Base-by-base conservation (phyloP, 2,888 invertebrate genomes). In the Euproctis similis region DNA sequence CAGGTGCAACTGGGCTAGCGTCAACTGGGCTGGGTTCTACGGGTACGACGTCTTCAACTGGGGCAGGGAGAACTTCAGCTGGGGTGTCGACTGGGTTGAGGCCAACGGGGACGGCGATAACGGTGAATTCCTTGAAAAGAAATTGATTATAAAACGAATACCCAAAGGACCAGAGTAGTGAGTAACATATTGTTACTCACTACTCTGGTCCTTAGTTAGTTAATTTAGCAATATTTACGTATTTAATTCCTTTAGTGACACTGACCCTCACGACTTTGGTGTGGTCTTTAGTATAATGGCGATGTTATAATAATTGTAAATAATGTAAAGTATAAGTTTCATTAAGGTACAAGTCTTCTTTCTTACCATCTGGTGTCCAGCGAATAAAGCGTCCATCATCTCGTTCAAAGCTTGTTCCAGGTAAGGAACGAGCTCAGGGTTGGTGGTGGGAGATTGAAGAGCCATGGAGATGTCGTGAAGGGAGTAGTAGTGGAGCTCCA, bases 401-500 rank as follows among this genome's bases (percentile, higher is more conserved):
- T 49, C 31, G 36, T 59, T 49, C 5, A 58, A 36, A n/a, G 56
- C 58, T 23, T 42, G 27, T 16, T 42, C 46, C 20, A 54, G 30
- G 42, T 43, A 50, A 12, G 54, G 54, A 3, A 48, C 8, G 14
- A 54, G 27, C n/a, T 31, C 43, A 4, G 50, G 39, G 43, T 42
- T 26, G 30, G 46, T 53, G 28, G 23, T 12, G 23, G 48, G 46
- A 48, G 36, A 5, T 7, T 32, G 17, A 4, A 54, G 34, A 13
- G 54, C 53, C 0, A 18, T 33, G 9, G 31, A 29, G 18, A 49
- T 26, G 40, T 55, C 41, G 9, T 34, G 2, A 8, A 61, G 43
- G 16, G 45, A 51, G 64, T 57, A 61, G 38, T 43, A 19, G 31
- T 48, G 41, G 31, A 55, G 20, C 28, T 53, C 59, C 32, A 51